These are phyloP conservation scores for Perccottus glenii DNA, from an alignment of 2,113 vertebrate species.

Conservation along the genomic window DNA sequence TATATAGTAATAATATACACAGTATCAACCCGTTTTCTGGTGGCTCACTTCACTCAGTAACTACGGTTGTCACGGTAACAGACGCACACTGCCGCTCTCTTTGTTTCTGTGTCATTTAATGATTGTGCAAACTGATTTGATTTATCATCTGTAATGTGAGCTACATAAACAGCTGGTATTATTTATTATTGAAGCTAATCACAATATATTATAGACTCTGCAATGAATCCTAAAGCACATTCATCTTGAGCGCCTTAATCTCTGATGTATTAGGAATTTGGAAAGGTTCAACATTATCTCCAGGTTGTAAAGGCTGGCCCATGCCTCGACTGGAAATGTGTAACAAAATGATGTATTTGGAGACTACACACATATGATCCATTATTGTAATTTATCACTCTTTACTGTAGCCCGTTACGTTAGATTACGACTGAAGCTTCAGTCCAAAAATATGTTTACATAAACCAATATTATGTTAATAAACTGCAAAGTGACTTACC, in stretches of 20 bases:
- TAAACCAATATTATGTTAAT: slow-evolving; percentile 72
- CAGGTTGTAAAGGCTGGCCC: slow-evolving; percentile 45
- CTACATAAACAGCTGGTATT: slow-evolving; percentile 19
- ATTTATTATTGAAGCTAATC: slow-evolving; percentile 25
- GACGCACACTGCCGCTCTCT: slow-evolving; percentile 61
- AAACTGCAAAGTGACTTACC: slow-evolving; percentile 75
- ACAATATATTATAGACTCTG: slow-evolving; percentile 49
- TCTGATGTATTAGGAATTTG: slow-evolving; percentile 29
- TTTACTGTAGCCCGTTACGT: slow-evolving; percentile 55
- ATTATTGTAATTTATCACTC: slow-evolving; percentile 61
- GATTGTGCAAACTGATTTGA: slow-evolving; percentile 38
- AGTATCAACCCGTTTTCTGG: slow-evolving; percentile 52
- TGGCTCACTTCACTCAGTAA: slow-evolving; percentile 25
- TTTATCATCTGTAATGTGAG: too few relatives aligned
- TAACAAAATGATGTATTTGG: slow-evolving; percentile 39
- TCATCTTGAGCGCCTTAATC: slow-evolving; percentile 61
- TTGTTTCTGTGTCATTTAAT: slow-evolving; percentile 51
- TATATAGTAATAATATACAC: slow-evolving; percentile 66
- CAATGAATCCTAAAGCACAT: slow-evolving; percentile 38
- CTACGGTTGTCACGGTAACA: slow-evolving; percentile 37
- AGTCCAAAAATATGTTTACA: slow-evolving; percentile 73
- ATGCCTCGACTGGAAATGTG: slow-evolving; percentile 58
- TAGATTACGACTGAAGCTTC: slow-evolving; percentile 56
- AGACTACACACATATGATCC: slow-evolving; percentile 32
- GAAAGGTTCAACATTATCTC: slow-evolving; percentile 32